Evolutionary conservation across 2,113 vertebrate genomes (phyloP).

Genomic region (Electrona antarctica): DNA sequence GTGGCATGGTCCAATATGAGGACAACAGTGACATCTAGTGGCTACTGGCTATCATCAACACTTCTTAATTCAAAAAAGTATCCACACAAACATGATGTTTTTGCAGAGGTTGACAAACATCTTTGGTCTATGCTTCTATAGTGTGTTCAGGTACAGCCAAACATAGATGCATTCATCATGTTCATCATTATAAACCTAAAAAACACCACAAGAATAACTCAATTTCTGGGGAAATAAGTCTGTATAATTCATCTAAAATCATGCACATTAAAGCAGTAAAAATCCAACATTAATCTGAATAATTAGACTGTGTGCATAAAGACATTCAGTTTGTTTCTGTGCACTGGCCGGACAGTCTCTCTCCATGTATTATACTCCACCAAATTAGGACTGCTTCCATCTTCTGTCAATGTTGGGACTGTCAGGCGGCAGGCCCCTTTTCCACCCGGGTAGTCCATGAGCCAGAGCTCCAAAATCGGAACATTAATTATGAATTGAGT

Average conservation of each 20-base stretch:
- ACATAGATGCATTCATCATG: neutral
- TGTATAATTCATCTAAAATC: neutral
- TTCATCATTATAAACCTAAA: neutral
- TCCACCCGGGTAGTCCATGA: too few relatives aligned
- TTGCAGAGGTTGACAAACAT: conserved; percentile 16
- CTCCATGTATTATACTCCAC: neutral
- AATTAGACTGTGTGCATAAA: neutral
- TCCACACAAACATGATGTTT: conserved; percentile 2
- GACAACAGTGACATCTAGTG: conserved; percentile 46
- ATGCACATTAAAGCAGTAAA: conserved; percentile 14
- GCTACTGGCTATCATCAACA: conserved; percentile 17
- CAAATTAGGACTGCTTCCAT: conserved; percentile 20
- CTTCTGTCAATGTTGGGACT: conserved; percentile 10
- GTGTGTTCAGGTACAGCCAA: neutral
- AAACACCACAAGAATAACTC: conserved; percentile 3
- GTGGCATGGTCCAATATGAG: neutral
- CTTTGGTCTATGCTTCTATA: conserved; percentile 49
- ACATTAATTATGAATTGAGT: too few relatives aligned
- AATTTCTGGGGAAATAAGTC: neutral
- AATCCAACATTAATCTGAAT: neutral
- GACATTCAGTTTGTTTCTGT: conserved; percentile 10
- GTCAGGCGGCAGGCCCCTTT: neutral
- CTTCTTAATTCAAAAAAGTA: neutral
- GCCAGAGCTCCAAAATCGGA: too few relatives aligned
- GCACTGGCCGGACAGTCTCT: conserved; percentile 22